Percentiles rank a stretch among this genome's conserved stretches.
Conservation (phyloP, 1,140 invertebrate genomes). For the Brevipalpus yothersi region DNA sequence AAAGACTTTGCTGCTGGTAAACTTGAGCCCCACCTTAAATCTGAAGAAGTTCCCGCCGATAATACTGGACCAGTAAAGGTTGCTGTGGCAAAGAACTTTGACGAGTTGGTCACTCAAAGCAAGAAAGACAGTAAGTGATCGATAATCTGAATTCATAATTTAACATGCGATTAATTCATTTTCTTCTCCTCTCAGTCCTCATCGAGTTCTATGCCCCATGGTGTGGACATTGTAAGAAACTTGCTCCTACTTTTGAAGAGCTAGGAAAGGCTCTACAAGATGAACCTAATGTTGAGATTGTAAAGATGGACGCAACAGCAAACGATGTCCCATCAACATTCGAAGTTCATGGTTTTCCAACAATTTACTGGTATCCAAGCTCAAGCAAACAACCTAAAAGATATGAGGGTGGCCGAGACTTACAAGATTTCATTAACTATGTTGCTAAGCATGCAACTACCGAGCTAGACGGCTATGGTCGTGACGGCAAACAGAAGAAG, state of each 20-base stretch:
- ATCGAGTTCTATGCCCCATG: conserved; percentile 35
- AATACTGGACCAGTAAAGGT: conserved; percentile 59
- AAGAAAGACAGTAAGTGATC: conserved; percentile 55
- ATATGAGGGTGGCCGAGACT: conserved; percentile 81
- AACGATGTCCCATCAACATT: conserved; percentile 85
- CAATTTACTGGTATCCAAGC: conserved; percentile 82
- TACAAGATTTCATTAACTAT: conserved; percentile 89
- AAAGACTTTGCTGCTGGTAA: conserved; percentile 54
- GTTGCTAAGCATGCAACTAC: conserved; percentile 72
- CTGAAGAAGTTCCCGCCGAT: conserved; percentile 65
- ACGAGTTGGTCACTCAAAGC: conserved; percentile 73
- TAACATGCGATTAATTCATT: not conserved
- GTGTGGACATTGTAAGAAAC: conserved; percentile 92
- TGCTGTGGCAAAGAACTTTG: conserved; percentile 88
- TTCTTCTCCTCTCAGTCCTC: conserved; percentile 28
- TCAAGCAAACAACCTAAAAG: conserved; percentile 53
- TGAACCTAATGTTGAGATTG: conserved; percentile 64
- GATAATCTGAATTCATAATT: conserved; percentile 75
- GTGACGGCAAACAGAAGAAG: conserved; percentile 63
- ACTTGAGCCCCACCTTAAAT: conserved; percentile 80
- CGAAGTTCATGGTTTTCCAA: conserved; percentile 91
- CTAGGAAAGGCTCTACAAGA: conserved; percentile 36
- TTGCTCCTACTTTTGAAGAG: conserved; percentile 80
- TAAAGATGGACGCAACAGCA: conserved; percentile 93
- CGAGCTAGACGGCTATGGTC: conserved; percentile 63